phyloP scores from a whole-genome alignment of 2,113 vertebrate genomes.

The Vidua macroura region DNA sequence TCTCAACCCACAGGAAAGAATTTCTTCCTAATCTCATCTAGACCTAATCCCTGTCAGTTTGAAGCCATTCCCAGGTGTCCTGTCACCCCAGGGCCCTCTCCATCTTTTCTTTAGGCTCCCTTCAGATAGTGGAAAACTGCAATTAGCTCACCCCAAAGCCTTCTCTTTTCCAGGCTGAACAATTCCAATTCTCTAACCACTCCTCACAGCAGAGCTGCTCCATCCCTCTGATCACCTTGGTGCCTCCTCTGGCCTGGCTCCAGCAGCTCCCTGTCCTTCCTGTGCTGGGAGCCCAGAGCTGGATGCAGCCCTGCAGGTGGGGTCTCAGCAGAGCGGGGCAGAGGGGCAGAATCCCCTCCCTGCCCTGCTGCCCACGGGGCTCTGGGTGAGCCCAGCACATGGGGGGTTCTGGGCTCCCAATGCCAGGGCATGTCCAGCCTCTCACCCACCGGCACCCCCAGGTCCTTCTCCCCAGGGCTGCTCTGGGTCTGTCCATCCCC shows the following conservation, averaged over 20 bases:
- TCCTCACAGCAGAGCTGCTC: not conserved
- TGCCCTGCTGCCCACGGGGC: not conserved
- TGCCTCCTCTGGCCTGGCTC: not conserved
- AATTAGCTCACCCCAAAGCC: accelerated
- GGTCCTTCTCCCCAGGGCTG: not conserved
- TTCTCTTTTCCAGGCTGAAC: accelerated
- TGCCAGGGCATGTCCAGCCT: not conserved
- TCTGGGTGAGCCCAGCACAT: not conserved
- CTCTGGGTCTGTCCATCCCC: not conserved
- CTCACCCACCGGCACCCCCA: not conserved
- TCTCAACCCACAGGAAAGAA: not conserved
- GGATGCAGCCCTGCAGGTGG: not conserved
- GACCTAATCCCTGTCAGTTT: not conserved
- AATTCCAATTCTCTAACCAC: accelerated
- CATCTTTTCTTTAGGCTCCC: accelerated
- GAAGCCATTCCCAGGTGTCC: not conserved
- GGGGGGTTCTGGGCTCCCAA: not conserved
- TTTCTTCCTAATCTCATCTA: not conserved
- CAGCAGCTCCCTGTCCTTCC: not conserved
- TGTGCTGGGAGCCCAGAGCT: not conserved
- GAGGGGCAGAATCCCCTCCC: not conserved
- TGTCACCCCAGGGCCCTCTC: not conserved
- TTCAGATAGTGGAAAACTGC: accelerated
- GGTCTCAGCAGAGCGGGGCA: not conserved
- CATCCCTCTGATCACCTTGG: not conserved